Conservation (phyloP, 2,797 vertebrate species). For the Cossypha dichroa region DNA sequence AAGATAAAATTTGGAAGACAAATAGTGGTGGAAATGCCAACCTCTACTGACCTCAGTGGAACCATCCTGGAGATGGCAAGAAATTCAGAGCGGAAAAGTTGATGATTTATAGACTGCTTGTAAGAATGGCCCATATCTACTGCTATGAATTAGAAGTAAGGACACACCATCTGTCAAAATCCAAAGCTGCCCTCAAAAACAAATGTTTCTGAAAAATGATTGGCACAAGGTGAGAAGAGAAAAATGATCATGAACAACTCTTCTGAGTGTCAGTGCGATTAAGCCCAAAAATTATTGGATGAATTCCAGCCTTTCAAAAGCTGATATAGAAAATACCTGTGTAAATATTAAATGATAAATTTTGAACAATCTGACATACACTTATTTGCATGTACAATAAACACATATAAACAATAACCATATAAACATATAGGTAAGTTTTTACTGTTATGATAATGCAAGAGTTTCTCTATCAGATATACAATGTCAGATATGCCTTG, state of each 20-base stretch:
- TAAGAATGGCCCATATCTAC: constrained; percentile 3
- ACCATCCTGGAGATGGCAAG: constrained; percentile 40
- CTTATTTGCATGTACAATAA: neutral
- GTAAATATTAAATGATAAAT: neutral
- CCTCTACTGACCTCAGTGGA: constrained; percentile 50
- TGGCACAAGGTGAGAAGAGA: neutral
- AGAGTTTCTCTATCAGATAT: neutral
- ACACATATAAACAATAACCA: neutral
- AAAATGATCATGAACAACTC: neutral
- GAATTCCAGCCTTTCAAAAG: neutral
- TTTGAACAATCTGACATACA: neutral
- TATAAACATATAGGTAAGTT: neutral
- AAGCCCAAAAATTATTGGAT: neutral
- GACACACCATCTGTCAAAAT: constrained; percentile 33
- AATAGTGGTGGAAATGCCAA: constrained; percentile 31
- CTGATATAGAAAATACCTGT: neutral
- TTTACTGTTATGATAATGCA: neutral
- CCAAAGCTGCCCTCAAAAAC: constrained; percentile 22
- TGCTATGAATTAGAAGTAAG: neutral
- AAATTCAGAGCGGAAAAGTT: neutral
- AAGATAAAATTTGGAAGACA: constrained; percentile 43
- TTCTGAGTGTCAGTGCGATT: neutral
- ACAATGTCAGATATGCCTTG: neutral
- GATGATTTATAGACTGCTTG: constrained; percentile 41
- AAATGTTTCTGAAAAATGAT: constrained; percentile 12